phyloP scores from a whole-genome alignment of 2,113 vertebrate genomes.

The Chelonoidis abingdonii region DNA sequence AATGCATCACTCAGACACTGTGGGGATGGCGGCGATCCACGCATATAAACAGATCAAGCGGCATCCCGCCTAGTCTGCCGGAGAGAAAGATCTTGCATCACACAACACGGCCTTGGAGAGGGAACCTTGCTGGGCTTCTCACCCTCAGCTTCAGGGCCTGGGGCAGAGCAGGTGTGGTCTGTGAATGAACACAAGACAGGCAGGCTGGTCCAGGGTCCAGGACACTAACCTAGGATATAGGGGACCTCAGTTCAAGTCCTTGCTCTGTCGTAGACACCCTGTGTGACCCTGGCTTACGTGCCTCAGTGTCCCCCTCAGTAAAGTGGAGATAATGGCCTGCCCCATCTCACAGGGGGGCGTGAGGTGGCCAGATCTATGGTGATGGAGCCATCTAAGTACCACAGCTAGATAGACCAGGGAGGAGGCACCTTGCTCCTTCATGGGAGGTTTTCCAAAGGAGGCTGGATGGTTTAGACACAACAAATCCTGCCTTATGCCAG shows the following conservation, averaged over 20 bases:
- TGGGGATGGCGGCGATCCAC: background rate
- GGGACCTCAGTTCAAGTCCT: background rate
- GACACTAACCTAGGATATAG: background rate
- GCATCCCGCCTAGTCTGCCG: background rate
- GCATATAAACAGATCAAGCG: conserved; percentile 19
- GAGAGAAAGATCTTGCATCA: background rate
- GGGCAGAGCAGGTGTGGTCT: background rate
- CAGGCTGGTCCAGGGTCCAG: background rate
- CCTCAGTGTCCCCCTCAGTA: background rate
- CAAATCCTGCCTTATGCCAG: too few species aligned
- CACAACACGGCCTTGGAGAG: background rate
- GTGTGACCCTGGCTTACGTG: background rate
- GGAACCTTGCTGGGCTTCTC: background rate
- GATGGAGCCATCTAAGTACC: background rate
- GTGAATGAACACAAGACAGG: background rate
- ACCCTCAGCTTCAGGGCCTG: background rate
- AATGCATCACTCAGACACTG: background rate
- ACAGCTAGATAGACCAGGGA: rapidly evolving
- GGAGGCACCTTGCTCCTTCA: rapidly evolving
- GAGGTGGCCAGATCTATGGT: background rate
- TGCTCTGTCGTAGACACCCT: background rate
- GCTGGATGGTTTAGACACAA: rapidly evolving
- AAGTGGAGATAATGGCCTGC: background rate
- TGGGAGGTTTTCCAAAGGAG: background rate
- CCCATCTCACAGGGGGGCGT: background rate